Conservation (phyloP, 2,113 vertebrate species). For the Colius striatus region DNA sequence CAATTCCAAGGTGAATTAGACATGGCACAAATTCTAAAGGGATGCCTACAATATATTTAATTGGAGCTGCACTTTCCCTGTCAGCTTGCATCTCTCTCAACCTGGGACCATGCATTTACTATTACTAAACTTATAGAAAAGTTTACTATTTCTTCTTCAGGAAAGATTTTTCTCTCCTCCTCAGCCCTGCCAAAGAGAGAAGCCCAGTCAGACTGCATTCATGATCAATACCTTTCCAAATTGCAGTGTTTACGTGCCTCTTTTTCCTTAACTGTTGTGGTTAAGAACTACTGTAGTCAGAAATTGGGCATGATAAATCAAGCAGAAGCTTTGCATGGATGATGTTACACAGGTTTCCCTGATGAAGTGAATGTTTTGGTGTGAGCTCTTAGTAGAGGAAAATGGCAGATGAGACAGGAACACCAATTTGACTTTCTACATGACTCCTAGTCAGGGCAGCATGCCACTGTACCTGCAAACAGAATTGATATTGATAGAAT, state of each 20-base stretch:
- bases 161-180: neutral
- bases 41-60: neutral
- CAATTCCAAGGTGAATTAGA: neutral
- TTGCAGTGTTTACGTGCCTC: neutral
- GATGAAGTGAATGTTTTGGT: neutral
- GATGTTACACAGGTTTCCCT: accelerated
- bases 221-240: neutral
- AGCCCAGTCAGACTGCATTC: neutral
- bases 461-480: accelerated
- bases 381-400: neutral
- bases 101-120: neutral
- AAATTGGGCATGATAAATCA: neutral
- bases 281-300: no score
- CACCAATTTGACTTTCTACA: accelerated
- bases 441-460: neutral
- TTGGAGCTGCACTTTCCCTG: neutral
- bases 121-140: neutral
- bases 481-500: neutral
- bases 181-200: accelerated
- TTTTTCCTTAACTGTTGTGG: no score
- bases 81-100: neutral
- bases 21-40: neutral
- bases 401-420: neutral
- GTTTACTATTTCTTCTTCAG: neutral
- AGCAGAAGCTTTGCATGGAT: neutral